These are phyloP conservation scores for Trichacis sp. DNA, from an alignment of 2,888 invertebrate genomes.

Conservation along the genomic window DNA sequence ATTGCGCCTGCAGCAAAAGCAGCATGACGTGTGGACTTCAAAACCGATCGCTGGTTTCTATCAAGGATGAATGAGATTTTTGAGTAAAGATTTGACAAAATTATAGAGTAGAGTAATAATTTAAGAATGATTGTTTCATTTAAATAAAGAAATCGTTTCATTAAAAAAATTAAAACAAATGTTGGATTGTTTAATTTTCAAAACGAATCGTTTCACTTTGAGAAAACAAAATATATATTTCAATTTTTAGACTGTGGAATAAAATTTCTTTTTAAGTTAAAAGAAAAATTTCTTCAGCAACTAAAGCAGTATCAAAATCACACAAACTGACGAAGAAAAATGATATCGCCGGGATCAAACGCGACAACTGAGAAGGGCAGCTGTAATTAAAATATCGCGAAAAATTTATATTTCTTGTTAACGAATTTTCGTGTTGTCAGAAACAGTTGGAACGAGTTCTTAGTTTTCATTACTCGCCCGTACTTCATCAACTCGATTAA, in stretches of 20 bases:
- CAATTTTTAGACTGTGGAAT: no score
- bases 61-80: not conserved
- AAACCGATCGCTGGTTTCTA: slow-evolving; percentile 77
- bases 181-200: no score
- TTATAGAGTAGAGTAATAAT: no score
- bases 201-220: no score
- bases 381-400: not conserved
- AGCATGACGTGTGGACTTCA: slow-evolving; percentile 76
- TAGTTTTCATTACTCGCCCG: not conserved
- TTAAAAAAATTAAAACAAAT: no score
- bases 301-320: no score
- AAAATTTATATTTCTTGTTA: not conserved
- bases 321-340: not conserved
- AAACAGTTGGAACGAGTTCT: not conserved
- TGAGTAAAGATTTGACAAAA: not conserved
- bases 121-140: no score
- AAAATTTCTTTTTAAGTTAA: no score
- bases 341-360: not conserved
- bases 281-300: no score
- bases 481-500: not conserved
- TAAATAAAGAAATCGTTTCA: no score
- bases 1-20: slow-evolving; percentile 80
- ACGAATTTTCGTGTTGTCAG: not conserved
- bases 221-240: no score
- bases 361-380: not conserved